These are phyloP conservation scores for Scaptomyza montana DNA, from an alignment of 1,140 invertebrate species.

Conservation along the genomic window DNA sequence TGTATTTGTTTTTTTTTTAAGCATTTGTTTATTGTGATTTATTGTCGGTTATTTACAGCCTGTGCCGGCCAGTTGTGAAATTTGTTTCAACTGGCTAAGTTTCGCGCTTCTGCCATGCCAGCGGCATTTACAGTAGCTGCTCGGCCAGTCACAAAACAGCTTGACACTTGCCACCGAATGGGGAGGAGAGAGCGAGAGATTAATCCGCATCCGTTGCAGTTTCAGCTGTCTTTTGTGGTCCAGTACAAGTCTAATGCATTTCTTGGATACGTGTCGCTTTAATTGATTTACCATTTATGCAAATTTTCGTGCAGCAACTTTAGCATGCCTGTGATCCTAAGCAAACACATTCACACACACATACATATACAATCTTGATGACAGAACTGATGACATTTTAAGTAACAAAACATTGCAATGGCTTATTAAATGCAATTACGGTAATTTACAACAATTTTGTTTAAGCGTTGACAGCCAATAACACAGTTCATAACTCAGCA, in stretches of 20 bases:
- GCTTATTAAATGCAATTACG: conserved; percentile 75
- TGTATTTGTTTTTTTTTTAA: conserved; percentile 12
- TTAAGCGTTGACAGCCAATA: conserved; percentile 63
- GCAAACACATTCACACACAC: background rate
- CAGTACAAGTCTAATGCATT: conserved; percentile 66
- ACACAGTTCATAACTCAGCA: conserved; percentile 30
- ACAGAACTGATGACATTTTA: conserved; percentile 54
- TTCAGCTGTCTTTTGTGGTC: conserved; percentile 18
- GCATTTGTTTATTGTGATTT: conserved; percentile 76
- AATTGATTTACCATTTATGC: conserved; percentile 80
- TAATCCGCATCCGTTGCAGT: background rate
- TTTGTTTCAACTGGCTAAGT: conserved; percentile 46
- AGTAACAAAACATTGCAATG: conserved; percentile 44
- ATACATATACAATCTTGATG: conserved; percentile 23
- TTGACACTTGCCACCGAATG: conserved; percentile 32
- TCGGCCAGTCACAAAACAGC: conserved; percentile 37
- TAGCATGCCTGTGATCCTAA: conserved; percentile 26
- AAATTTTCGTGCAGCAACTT: conserved; percentile 50
- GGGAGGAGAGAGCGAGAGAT: background rate
- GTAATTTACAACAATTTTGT: conserved; percentile 72
- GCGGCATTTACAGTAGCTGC: conserved; percentile 45
- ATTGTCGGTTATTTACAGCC: conserved; percentile 71
- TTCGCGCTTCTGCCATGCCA: conserved; percentile 28
- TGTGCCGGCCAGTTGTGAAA: conserved; percentile 67
- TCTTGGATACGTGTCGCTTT: conserved; percentile 75